Conservation (phyloP, 2,113 vertebrate genomes). For the Cephalopholis sonnerati region DNA sequence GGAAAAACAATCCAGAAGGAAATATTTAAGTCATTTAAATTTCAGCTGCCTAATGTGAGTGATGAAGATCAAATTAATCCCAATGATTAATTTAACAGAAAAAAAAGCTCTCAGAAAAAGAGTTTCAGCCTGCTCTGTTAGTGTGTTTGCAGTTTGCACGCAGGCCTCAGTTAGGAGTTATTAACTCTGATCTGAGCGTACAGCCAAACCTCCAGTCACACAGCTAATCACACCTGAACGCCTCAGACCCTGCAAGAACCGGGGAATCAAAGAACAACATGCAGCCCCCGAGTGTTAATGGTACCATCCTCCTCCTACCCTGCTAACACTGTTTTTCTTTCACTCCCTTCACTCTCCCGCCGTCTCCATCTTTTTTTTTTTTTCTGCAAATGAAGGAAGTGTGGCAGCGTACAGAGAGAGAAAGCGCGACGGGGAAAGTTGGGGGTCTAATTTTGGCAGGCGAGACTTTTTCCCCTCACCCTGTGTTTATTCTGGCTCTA, state of each 20-base stretch:
- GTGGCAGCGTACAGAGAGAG: slow-evolving; percentile 44
- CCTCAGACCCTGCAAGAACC: slow-evolving; percentile 35
- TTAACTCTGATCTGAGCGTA: slow-evolving; percentile 56
- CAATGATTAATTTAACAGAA: background rate
- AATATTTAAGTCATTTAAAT: slow-evolving; percentile 41
- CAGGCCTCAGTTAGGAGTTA: slow-evolving; percentile 40
- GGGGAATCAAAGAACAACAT: slow-evolving; percentile 63
- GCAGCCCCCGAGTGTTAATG: slow-evolving; percentile 58
- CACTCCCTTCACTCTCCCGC: slow-evolving; percentile 54
- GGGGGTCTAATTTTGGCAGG: slow-evolving; percentile 69
- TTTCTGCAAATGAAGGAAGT: slow-evolving; percentile 44
- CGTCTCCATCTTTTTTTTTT: slow-evolving; percentile 43
- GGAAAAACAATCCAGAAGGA: background rate
- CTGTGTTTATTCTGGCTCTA: slow-evolving; percentile 85
- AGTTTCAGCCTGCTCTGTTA: slow-evolving; percentile 7
- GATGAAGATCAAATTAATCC: background rate
- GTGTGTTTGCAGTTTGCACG: background rate
- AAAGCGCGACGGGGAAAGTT: slow-evolving; percentile 51
- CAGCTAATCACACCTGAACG: slow-evolving; percentile 67
- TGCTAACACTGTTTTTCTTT: slow-evolving; percentile 75
- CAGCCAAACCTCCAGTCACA: slow-evolving; percentile 38
- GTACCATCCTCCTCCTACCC: slow-evolving; percentile 63
- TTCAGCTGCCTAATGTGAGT: background rate
- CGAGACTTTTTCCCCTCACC: slow-evolving; percentile 69
- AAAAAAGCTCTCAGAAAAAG: background rate